Evolutionary conservation across 2,888 invertebrate genomes (phyloP), one percentile per base, ranked within the genome.

Genomic region (Monoplex corrugatus): DNA sequence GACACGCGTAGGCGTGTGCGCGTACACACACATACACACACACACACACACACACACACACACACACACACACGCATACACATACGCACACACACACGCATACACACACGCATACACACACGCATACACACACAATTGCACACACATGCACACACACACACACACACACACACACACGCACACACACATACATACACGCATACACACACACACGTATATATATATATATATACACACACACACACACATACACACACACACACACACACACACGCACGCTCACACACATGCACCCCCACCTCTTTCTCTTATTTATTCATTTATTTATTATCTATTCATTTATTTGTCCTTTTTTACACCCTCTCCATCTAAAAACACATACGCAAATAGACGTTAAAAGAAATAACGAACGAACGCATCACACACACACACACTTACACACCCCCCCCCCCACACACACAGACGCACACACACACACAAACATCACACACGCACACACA

Each of bases 401-500:
- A n/a, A n/a, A n/a, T n/a, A n/a, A n/a, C n/a, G n/a, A n/a, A n/a
- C n/a, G n/a, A n/a, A n/a, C n/a, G n/a, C n/a, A n/a, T n/a, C 80
- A 35, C 40, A 19, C 80, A 35, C 38, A 19, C 80, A 35, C 38
- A 19, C 80, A 35, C 38, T 8, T 35, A 80, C 38, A 80, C 80
- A 80, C 38, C n/a, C 80, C n/a, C 38, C n/a, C 80, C n/a, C 38
- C n/a, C 80, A 80, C 38, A 80, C 80, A 80, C 38, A 80, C 80
- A 80, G 28, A 80, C 80, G 35, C 13, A 35, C 80, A 35, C 13
- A 35, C 80, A 35, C 40, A 35, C 80, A 35, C 38, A 35, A n/a
- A 35, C 38, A 28, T 3, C 63, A 28, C 63, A 28, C 63, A 28
- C 63, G 23, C 63, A 28, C 63, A 63, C 63, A 63, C 63, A 63